phyloP scores from a whole-genome alignment of 2,113 vertebrate species.

The Mirza zaza region DNA sequence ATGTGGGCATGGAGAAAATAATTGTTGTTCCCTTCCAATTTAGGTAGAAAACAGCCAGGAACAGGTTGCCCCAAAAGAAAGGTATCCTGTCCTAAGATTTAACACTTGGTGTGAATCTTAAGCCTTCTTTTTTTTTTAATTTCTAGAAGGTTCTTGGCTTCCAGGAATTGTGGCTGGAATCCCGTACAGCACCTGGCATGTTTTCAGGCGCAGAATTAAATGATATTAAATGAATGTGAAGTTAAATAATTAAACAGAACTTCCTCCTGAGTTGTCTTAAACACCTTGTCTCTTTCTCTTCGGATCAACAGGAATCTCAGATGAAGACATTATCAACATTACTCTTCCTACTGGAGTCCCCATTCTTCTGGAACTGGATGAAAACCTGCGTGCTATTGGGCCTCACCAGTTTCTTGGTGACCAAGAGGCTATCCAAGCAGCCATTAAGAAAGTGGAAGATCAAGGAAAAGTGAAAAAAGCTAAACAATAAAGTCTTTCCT shows the following conservation, averaged over 20 bases:
- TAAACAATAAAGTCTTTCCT: constrained; percentile 71
- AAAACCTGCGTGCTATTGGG: constrained; percentile 89
- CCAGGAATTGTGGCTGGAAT: background rate
- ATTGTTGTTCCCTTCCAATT: background rate
- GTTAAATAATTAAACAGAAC: background rate
- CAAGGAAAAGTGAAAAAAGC: constrained; percentile 93
- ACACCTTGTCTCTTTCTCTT: background rate
- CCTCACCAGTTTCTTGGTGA: constrained; percentile 94
- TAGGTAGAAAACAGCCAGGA: background rate
- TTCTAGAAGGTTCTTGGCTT: background rate
- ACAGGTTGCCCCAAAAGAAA: background rate
- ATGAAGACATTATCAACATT: constrained; percentile 91
- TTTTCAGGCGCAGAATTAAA: background rate
- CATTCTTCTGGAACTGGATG: constrained; percentile 94
- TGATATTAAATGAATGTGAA: background rate
- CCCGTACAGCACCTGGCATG: background rate
- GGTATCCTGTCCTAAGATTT: background rate
- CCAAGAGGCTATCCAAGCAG: constrained; percentile 93
- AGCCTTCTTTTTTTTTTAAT: background rate
- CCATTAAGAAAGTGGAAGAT: constrained; percentile 98
- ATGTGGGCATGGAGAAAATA: background rate
- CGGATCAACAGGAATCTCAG: constrained; percentile 90
- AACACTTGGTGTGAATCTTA: background rate
- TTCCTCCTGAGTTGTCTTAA: background rate
- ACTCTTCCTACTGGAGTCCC: constrained; percentile 96